Percentiles rank a stretch among this genome's conserved stretches.
Conservation (phyloP, 2,888 invertebrate genomes). For the Lumbricus terrestris region DNA sequence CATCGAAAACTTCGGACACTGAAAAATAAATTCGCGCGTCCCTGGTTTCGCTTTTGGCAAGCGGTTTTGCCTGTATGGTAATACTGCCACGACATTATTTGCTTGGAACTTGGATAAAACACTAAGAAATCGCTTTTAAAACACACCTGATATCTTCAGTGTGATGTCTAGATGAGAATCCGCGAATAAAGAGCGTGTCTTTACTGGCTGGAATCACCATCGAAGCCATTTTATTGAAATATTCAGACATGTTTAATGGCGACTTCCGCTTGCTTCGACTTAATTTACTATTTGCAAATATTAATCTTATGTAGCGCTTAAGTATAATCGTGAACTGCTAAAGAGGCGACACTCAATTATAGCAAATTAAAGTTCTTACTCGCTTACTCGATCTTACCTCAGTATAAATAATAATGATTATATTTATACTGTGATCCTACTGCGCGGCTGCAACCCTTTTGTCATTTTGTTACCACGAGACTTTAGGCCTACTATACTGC, state of each 20-base stretch:
- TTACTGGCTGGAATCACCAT: conserved; percentile 37
- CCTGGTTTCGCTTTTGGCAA: neutral
- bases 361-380: no score
- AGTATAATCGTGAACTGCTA: no score
- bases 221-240: neutral
- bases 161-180: conserved; percentile 35
- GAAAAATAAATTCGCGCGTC: neutral
- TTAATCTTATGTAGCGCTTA: neutral
- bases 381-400: no score
- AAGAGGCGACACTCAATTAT: no score
- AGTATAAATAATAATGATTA: no score
- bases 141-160: conserved; percentile 39
- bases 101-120: neutral
- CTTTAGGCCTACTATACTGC: no score
- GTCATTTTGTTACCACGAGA: no score
- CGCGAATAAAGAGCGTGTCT: conserved; percentile 42
- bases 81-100: neutral
- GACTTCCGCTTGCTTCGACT: neutral
- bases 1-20: neutral
- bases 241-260: neutral
- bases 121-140: neutral
- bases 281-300: neutral
- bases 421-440: no score
- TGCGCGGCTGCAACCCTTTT: no score
- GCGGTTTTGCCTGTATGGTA: neutral